Evolutionary conservation across 1,140 invertebrate species (phyloP).

Genomic region (Eupristina koningsbergeri): DNA sequence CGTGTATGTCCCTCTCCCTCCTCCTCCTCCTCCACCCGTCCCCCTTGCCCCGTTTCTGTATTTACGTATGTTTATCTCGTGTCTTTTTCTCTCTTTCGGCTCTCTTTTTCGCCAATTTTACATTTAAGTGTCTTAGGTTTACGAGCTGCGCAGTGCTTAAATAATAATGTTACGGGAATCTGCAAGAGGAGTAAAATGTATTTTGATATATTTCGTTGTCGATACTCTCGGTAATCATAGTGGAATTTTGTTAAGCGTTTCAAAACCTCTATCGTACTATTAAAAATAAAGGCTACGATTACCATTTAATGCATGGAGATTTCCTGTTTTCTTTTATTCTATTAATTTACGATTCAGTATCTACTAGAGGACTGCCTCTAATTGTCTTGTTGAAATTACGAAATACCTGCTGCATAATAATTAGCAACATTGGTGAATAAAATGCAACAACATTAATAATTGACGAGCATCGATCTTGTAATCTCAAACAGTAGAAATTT

Average conservation of each 20-base stretch:
- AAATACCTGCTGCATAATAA: background rate
- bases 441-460: background rate
- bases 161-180: conserved; percentile 22
- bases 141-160: conserved; percentile 3
- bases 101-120: conserved; percentile 3
- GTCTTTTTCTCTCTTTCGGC: background rate
- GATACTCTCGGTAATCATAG: background rate
- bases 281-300: background rate
- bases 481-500: background rate
- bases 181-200: background rate
- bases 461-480: background rate
- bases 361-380: background rate
- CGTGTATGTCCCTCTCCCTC: conserved; percentile 5
- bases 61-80: background rate
- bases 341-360: background rate
- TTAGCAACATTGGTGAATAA: background rate
- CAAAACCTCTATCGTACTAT: background rate
- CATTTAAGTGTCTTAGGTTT: conserved; percentile 2
- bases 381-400: background rate
- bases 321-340: background rate
- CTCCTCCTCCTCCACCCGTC: too few species aligned
- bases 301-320: background rate
- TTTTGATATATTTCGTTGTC: background rate
- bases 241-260: background rate
- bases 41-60: background rate